Evolutionary conservation across 2,113 vertebrate species (phyloP).

Genomic region (Calypte anna): DNA sequence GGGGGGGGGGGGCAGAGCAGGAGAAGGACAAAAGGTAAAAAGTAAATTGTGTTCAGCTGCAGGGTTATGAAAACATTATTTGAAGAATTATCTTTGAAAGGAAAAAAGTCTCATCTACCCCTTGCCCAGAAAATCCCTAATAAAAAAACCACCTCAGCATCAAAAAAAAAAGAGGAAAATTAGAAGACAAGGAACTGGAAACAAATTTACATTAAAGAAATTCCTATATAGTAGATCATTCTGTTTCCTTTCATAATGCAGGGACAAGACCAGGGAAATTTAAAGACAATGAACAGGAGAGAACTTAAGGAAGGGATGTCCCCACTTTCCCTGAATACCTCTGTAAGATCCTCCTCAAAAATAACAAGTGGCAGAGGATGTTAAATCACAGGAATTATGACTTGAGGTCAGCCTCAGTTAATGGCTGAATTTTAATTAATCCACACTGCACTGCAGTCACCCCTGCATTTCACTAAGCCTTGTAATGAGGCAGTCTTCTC

Average conservation of each 20-base stretch:
- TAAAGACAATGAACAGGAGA: background rate
- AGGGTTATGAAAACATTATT: background rate
- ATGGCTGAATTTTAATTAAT: slow-evolving; percentile 1
- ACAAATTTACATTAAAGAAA: background rate
- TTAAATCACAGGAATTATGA: background rate
- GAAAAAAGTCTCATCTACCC: background rate
- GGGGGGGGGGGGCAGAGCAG: too few relatives aligned
- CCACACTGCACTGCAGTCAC: background rate
- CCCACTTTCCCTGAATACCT: background rate
- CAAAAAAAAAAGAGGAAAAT: background rate
- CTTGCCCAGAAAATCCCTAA: fast-evolving
- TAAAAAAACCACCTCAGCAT: background rate
- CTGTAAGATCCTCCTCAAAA: background rate
- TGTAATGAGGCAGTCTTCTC: background rate
- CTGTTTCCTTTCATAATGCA: background rate
- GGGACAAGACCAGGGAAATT: background rate
- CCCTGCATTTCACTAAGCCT: background rate
- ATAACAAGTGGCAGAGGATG: background rate
- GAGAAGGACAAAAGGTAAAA: background rate
- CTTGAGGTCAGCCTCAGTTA: background rate
- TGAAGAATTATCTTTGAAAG: background rate
- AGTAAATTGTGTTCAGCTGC: background rate
- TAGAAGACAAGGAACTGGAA: background rate
- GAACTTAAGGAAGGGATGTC: background rate
- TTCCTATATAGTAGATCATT: background rate